Percentiles rank a stretch among this genome's conserved stretches.
Evolutionary conservation across 2,888 invertebrate species (phyloP).

Genomic region (Torymus aiolomorphi): DNA sequence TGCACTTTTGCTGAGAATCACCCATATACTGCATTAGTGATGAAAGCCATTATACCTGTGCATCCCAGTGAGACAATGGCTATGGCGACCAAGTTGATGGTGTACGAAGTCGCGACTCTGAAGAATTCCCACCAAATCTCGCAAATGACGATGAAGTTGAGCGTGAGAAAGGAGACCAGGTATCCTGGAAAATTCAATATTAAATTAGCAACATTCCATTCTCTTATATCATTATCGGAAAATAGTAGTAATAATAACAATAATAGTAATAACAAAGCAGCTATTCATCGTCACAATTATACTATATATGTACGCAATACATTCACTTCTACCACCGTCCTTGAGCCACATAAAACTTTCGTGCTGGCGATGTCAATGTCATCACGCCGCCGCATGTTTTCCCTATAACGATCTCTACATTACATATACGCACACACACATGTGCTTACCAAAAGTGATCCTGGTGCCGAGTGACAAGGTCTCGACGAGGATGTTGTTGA

Average conservation of each 20-base stretch:
- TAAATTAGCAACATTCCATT: no score
- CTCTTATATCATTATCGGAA: no score
- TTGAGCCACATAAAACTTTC: no score
- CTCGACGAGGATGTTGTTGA: constrained; percentile 90
- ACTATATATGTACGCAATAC: no score
- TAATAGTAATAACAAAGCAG: no score
- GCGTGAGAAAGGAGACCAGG: constrained; percentile 86
- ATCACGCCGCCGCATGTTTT: no score
- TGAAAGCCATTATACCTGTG: constrained; percentile 78
- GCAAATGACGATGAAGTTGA: constrained; percentile 89
- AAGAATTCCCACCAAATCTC: constrained; percentile 93
- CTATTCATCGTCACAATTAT: no score
- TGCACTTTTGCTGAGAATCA: no score
- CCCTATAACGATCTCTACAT: no score
- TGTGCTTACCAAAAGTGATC: constrained; percentile 87
- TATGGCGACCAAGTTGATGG: constrained; percentile 88
- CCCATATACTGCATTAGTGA: background rate
- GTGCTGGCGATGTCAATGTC: no score
- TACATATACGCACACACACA: background rate
- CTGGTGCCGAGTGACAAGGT: constrained; percentile 88
- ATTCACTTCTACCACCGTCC: no score
- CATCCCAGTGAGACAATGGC: constrained; percentile 92
- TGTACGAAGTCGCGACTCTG: constrained; percentile 86
- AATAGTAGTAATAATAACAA: no score
- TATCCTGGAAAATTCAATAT: constrained; percentile 79